Evolutionary conservation across 2,888 invertebrate genomes (phyloP), one percentile per base, ranked within the genome.

Genomic region (Papilio elwesi): DNA sequence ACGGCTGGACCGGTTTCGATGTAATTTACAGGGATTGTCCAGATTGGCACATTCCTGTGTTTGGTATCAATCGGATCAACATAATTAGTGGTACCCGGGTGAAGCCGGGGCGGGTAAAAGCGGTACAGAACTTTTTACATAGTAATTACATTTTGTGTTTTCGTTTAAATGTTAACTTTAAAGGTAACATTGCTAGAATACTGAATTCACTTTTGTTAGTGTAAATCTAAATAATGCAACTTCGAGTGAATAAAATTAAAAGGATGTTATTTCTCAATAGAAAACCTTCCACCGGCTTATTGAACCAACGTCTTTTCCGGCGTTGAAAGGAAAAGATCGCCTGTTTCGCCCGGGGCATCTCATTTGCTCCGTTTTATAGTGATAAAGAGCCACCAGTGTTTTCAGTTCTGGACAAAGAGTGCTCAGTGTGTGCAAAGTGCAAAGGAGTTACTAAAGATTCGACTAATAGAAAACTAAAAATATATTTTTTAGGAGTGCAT

Each of bases 301-400:
- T 68, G 68, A 48, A 68, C 48, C 57, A 49, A 49, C 48, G 57
- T 57, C 57, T 57, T 68, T 57, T 57, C 68, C 68, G 59, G 49
- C 68, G 68, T 43, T 55, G 55, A 16, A 68, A 68, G n/a, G 57
- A 48, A 68, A 68, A 57, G 68, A 53, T 67, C 16, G 70, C 53
- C 47, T n/a, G 48, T 16, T 53, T 15, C 26, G 70, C 70, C 65
- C 11, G 55, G n/a, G 70, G 70, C 65, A 47, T 48, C 53, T 70
- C 64, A 65, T 70, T 70, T 57, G 64, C 55, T 55, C 48, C 65
- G 70, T 65, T 70, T 70, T 65, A 53, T 65, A 55, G 64, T 53
- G 65, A 65, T 70, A 70, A 65, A 65, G 55, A 65, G 47, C 64
- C 55, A 65, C 64, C 36, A 49, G 70, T 65, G 70, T 65, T 49